phyloP scores from a whole-genome alignment of 2,797 vertebrate species.

The Paramormyrops hopkinsi region DNA sequence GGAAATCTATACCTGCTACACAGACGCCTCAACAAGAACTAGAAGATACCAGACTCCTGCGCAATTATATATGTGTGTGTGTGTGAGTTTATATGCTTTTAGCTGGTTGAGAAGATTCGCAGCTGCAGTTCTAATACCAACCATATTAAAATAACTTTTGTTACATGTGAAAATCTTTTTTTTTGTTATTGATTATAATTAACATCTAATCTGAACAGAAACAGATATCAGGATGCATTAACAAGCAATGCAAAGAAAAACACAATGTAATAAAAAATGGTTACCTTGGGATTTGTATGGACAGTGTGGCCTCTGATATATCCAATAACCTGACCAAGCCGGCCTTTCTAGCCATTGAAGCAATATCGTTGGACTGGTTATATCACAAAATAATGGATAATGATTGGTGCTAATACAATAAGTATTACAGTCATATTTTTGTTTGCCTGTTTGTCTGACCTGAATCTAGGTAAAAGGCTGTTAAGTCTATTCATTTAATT shows the following conservation, averaged over 20 bases:
- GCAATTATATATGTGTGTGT: not conserved
- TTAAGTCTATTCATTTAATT: not conserved
- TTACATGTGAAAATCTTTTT: not conserved
- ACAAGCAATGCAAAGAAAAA: not conserved
- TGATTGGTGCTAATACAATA: not conserved
- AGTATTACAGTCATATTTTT: not conserved
- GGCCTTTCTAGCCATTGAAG: not conserved
- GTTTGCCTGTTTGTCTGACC: not conserved
- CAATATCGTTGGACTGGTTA: not conserved
- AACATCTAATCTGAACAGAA: not conserved
- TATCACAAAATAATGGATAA: not conserved
- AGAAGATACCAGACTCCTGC: constrained; percentile 18
- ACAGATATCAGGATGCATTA: not conserved
- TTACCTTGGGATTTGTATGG: not conserved
- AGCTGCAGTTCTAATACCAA: not conserved
- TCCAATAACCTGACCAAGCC: not conserved
- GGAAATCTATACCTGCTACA: not conserved
- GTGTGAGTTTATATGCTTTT: not conserved
- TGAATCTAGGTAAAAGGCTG: not conserved
- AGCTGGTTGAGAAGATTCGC: not conserved
- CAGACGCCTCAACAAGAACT: constrained; percentile 32
- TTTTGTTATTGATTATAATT: not conserved
- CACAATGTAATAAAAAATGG: not conserved
- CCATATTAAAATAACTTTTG: not conserved
- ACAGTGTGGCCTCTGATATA: not conserved